Base-by-base conservation (phyloP, 2,888 invertebrate genomes). In the Nesidiocoris tenuis region DNA sequence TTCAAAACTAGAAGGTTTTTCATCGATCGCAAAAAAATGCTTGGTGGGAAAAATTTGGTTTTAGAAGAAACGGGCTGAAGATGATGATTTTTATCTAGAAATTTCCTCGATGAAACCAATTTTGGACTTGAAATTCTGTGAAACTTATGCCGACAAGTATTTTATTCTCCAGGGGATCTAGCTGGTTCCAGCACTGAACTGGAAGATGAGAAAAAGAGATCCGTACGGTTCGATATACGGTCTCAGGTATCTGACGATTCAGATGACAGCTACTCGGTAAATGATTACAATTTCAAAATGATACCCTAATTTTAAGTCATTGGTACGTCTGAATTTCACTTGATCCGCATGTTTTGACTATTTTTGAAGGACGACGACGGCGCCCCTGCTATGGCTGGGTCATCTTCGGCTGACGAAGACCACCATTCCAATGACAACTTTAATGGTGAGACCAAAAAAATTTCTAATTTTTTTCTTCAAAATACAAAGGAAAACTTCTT, bases 191-290 rank as follows among this genome's bases (percentile, higher is more conserved):
- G 9, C 21, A 75, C 71, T 56, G 79, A 80, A 17, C 61, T 74
- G 17, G 79, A 79, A 39, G 79, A 79, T 39, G 80, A 80, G 19
- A 75, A 78, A 57, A 79, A 79, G 39, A 76, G 79, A 24, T 79
- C 79, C 19, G 80, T 80, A 1, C 72, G 80, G 12, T 80, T 80
- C 75, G 79, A 80, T 55, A 79, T 80, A 25, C 74, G 72, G 61
- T 79, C 79, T 68, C 76, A 77, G 12, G 67, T 79, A 17, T 78
- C 80, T 9, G 79, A 77, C 54, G 70, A 70, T 24, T 70, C 70
- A n/a, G 77, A 78, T 21, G 77, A 72, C 12, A 71, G 55, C 16
- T 68, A 57, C 21, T 78, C 77, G 39, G 78, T 78, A 70, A 63
- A 72, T 76, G n/a, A n/a, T n/a, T n/a, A n/a, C 23, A 66, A n/a